Percentiles rank a stretch among this genome's conserved stretches.
Evolutionary conservation across 2,797 vertebrate species (phyloP).

Genomic region (Chromobotia macracanthus): DNA sequence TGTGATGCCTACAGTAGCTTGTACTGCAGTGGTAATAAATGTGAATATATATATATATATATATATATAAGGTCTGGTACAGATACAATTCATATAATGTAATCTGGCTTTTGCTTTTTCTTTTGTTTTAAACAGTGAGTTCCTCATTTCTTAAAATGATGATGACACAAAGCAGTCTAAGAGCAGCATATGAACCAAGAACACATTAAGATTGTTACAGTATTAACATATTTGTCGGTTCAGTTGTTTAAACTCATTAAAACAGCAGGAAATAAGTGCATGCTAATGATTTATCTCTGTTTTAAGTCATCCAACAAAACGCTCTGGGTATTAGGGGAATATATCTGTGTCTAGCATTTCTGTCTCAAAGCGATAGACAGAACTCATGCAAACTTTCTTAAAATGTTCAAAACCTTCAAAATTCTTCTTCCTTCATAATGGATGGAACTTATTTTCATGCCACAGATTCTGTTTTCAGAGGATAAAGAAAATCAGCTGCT

Average conservation of each 20-base stretch:
- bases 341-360: not conserved
- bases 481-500: not conserved
- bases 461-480: not conserved
- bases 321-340: not conserved
- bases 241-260: slow-evolving; percentile 24
- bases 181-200: slow-evolving; percentile 6
- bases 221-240: not conserved
- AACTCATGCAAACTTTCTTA: slow-evolving; percentile 10
- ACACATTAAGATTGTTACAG: slow-evolving; percentile 1
- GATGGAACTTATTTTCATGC: not conserved
- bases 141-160: not conserved
- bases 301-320: slow-evolving; percentile 12
- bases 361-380: not conserved
- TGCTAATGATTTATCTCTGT: slow-evolving; percentile 17
- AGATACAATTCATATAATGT: no score
- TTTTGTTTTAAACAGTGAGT: no score
- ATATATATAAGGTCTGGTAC: no score
- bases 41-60: no score
- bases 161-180: not conserved
- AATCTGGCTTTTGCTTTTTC: no score
- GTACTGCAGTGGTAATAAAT: no score
- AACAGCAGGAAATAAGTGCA: not conserved
- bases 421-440: no score
- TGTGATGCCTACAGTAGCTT: no score
- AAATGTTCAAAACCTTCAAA: not conserved